phyloP scores from a whole-genome alignment of 2,797 vertebrate genomes.

The Cetoscarus ocellatus region DNA sequence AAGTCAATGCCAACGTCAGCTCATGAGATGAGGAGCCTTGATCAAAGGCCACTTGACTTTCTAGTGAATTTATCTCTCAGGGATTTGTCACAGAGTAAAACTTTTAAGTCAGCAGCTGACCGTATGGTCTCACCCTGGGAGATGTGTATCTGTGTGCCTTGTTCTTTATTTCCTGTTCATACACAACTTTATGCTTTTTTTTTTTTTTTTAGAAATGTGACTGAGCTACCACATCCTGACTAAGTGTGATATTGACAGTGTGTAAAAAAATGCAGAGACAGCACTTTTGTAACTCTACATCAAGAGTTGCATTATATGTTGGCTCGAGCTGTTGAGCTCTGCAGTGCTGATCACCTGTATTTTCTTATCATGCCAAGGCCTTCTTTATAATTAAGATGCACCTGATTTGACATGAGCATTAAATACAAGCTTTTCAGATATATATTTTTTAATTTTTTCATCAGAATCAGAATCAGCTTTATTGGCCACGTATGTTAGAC shows the following conservation, averaged over 20 bases:
- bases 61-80: fast-evolving
- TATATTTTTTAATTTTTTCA: no score
- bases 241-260: slow-evolving; percentile 11
- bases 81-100: no score
- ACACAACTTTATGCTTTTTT: slow-evolving; percentile 25
- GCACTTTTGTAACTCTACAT: neutral
- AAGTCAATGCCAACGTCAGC: neutral
- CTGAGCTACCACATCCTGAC: slow-evolving; percentile 65
- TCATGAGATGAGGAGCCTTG: neutral
- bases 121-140: neutral
- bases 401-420: slow-evolving; percentile 1
- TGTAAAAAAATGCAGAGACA: slow-evolving; percentile 20
- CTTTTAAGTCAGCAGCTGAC: neutral
- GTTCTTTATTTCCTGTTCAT: slow-evolving; percentile 38
- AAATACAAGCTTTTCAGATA: slow-evolving; percentile 3
- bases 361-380: no score
- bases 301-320: neutral
- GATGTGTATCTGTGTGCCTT: neutral
- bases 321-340: neutral
- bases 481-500: no score
- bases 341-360: neutral
- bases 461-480: no score
- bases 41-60: neutral
- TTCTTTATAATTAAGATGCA: neutral
- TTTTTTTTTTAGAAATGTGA: slow-evolving; percentile 43